phyloP scores from a whole-genome alignment of 2,113 vertebrate species.

The Hystrix brachyura region DNA sequence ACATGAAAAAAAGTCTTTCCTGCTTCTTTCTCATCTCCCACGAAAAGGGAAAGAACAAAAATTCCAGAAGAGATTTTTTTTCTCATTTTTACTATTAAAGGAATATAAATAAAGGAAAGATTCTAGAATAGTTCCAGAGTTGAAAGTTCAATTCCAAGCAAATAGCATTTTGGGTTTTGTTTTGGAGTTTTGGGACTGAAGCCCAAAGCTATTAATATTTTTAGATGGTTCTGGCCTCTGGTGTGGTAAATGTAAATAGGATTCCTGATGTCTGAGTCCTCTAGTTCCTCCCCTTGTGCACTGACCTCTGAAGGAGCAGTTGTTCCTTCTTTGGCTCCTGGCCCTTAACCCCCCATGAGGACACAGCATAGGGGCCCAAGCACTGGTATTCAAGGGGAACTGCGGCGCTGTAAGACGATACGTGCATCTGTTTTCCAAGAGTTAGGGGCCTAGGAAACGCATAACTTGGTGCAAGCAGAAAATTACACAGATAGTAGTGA shows the following conservation, averaged over 20 bases:
- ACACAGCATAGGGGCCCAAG: neutral
- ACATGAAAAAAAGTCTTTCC: neutral
- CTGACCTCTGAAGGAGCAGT: conserved; percentile 68
- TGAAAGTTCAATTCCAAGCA: conserved; percentile 60
- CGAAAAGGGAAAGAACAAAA: neutral
- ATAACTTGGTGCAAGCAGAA: neutral
- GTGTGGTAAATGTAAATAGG: conserved; percentile 76
- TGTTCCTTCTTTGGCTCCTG: conserved; percentile 63
- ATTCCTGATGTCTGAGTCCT: conserved; percentile 73
- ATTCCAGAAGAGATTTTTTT: neutral
- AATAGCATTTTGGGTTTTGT: conserved; percentile 47
- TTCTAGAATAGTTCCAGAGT: conserved; percentile 36
- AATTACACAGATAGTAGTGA: neutral
- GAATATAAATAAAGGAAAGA: conserved; percentile 45
- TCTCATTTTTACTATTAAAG: conserved; percentile 27
- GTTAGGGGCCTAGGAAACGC: neutral
- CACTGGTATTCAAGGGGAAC: neutral
- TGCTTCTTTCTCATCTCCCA: neutral
- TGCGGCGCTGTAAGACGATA: conserved; percentile 1
- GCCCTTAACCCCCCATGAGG: conserved; percentile 55
- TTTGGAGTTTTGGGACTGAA: conserved; percentile 49
- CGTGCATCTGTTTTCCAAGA: neutral
- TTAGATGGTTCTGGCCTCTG: conserved; percentile 79
- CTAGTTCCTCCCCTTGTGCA: conserved; percentile 14
- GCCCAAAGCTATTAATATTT: conserved; percentile 85